phyloP scores from a whole-genome alignment of 2,888 invertebrate genomes.

The Drosophila antonietae region DNA sequence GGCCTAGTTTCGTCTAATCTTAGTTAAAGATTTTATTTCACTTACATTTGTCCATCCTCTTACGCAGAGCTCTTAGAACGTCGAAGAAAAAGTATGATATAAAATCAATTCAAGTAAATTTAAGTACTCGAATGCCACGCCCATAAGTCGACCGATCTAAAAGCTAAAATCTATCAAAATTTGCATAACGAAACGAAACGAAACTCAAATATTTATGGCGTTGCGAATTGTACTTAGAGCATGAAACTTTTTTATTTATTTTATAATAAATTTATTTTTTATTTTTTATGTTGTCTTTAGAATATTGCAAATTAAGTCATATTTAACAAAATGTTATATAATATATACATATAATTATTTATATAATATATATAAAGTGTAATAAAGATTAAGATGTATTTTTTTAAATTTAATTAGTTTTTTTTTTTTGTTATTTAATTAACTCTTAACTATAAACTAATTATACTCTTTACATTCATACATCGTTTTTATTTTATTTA shows the following conservation, averaged over 20 bases:
- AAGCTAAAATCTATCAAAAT: neutral
- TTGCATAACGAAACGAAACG: neutral
- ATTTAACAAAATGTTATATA: neutral
- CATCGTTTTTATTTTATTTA: no score
- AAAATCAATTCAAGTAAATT: conserved; percentile 16
- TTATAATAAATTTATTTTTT: neutral
- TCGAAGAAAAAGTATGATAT: conserved; percentile 42
- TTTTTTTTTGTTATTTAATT: no score
- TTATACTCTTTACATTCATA: no score
- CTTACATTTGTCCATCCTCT: conserved; percentile 42
- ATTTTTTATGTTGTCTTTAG: neutral
- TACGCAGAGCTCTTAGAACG: conserved; percentile 68
- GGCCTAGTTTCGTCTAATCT: neutral
- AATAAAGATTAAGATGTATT: no score
- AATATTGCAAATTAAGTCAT: conserved; percentile 1
- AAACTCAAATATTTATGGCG: neutral
- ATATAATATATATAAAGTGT: no score
- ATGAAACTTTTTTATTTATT: neutral
- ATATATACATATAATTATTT: no score
- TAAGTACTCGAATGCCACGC: neutral
- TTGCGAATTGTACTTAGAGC: neutral
- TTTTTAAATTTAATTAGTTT: no score
- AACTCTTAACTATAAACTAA: no score
- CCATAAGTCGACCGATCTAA: neutral
- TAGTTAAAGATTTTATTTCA: conserved; percentile 6